Base-by-base conservation (phyloP, 2,888 invertebrate genomes). In the Odontomyia ornata region DNA sequence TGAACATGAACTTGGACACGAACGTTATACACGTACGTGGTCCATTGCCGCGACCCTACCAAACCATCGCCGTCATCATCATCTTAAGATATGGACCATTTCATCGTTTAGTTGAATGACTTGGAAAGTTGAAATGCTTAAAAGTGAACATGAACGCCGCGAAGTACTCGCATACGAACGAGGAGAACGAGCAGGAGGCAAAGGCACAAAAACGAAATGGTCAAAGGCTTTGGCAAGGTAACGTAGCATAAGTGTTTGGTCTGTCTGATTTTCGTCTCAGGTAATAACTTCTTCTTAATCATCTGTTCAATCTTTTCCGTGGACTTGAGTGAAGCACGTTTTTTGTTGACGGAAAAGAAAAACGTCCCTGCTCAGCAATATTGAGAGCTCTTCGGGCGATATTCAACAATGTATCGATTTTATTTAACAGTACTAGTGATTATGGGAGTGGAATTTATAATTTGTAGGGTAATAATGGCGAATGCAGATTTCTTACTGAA, bases 211-310 rank as follows among this genome's bases (percentile, higher is more conserved):
- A 36, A 36, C 36, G 36, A 3, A 36, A 60, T 25, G 52, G 7
- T 43, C 18, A 9, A 13, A 25, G 60, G 5, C 13, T 21, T n/a
- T 18, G 25, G 60, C 25, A 60, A 13, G 60, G 36, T 36, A 60
- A 25, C 18, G 28, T 21, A 30, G 4, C 36, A 36, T 36, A 62
- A 75, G 75, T 25, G 78, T 78, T 77, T 72, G 75, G 43, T 57
- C 56, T 77, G 77, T 75, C 62, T 56, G 71, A 15, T 52, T 73
- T 71, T 60, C 62, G 60, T 75, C 77, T 62, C 77, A 56, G 76
- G 76, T 71, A 79, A 77, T 79, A 79, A 79, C 77, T 77, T 79
- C 77, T 76, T 77, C 77, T 77, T 79, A 79, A 79, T 77, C 79
- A 79, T 77, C 78, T 77, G 36, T 64, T 73, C 73, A 73, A 73